Base-by-base conservation (phyloP, 2,888 invertebrate genomes). In the Timema podura region DNA sequence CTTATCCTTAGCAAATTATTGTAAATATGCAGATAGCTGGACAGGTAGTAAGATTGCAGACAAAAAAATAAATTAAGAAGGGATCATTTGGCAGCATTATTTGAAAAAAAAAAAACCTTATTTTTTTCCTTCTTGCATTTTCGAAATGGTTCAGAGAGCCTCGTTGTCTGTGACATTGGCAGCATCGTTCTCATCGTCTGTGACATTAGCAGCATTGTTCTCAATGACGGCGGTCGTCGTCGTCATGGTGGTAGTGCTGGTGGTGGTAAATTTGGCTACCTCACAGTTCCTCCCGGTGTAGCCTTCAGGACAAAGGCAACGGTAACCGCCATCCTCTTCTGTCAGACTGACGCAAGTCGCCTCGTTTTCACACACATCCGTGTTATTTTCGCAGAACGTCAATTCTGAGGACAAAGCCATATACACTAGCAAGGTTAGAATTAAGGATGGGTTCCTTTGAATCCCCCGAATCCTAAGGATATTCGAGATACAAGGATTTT, bases 311-410 rank as follows among this genome's bases (percentile, higher is more conserved):
- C 94, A 94, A 69, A 89, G 82, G 79, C 94, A 94, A 71, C 88
- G 87, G 82, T 86, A 94, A 79, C 83, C 83, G 2, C 93, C 94
- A 68, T 94, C 93, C 68, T 89, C 89, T 70, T 89, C 87, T 49
- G 90, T 89, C 72, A 92, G 78, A 65, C 93, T 93, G 69, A 90
- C 85, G 79, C 96, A 96, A 76, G 89, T 91, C 0, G 91, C 93
- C 5, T 88, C 90, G 79, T 96, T 94, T 79, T 88, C 86, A 78
- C 96, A 96, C 0, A 88, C 86, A 67, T 83, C 85, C 0, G 87
- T 85, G 78, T 95, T 88, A 72, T 90, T 89, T 70, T 91, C 91
- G 83, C 96, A 96, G 82, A 89, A 93, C 76, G 90, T 93, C 69
- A 95, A 82, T 78, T 91, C 94, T 92, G 82, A 46, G 81, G 81